These are phyloP conservation scores for Peromyscus californicus DNA, from an alignment of 2,113 vertebrate genomes.

Conservation along the genomic window DNA sequence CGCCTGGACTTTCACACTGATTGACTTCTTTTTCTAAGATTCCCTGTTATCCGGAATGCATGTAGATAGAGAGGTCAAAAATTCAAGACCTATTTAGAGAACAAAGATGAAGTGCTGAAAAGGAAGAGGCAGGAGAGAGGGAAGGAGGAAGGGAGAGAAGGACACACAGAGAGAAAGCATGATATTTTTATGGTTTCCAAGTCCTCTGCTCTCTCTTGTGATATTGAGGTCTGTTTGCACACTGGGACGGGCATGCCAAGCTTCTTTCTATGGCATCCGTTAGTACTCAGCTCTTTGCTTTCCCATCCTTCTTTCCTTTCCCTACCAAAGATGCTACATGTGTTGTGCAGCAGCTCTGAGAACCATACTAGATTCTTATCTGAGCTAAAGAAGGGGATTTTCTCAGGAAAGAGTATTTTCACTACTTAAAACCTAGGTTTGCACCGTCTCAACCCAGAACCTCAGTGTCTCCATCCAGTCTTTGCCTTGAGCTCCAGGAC, in stretches of 20 bases:
- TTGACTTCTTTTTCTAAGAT: neutral
- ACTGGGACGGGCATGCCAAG: neutral
- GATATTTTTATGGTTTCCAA: neutral
- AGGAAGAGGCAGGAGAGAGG: no score
- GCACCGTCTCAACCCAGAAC: neutral
- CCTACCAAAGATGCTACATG: no score
- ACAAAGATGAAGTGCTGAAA: neutral
- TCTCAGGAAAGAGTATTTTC: neutral
- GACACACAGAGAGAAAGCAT: neutral
- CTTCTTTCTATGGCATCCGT: neutral
- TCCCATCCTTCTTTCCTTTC: neutral
- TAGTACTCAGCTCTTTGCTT: no score
- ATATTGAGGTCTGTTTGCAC: fast-evolving
- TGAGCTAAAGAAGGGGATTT: neutral
- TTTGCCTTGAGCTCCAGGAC: neutral
- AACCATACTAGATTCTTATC: neutral
- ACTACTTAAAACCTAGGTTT: neutral
- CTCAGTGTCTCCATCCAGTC: fast-evolving
- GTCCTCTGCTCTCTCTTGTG: fast-evolving
- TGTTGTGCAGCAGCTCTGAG: neutral
- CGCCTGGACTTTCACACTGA: neutral
- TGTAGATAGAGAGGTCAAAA: neutral
- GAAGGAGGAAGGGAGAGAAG: neutral
- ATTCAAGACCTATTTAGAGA: neutral
- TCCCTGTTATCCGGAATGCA: neutral